Base-by-base conservation (phyloP, 2,888 invertebrate genomes). In the Spisula subtruncata region DNA sequence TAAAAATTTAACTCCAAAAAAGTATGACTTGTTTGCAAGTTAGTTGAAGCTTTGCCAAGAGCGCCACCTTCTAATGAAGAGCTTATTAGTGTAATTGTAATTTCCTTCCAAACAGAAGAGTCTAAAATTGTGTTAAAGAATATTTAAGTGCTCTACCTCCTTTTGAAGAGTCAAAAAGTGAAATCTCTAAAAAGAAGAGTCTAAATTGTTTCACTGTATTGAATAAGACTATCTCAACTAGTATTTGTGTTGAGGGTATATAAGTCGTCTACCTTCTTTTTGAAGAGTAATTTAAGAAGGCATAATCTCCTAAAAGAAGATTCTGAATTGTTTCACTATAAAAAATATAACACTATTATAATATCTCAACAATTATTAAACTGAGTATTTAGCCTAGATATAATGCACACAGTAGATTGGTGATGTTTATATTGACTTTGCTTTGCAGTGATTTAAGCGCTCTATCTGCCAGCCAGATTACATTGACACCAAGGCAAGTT, bases 401-500 rank as follows among this genome's bases (percentile, higher is more conserved):
- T n/a, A n/a, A n/a, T 41, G 41, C 41, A n/a, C 60, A 66, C 60
- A 66, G 25, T 66, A 66, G 60, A 66, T 25, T 5, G 60, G 60
- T 66, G n/a, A 66, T 66, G 60, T 66, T n/a, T 25, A 41, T 25
- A 66, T 29, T 84, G 29, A 48, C 10, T 51, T 80, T 85, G 54
- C 79, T 79, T 89, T 90, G n/a, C 90, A 90, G 90, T 66, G 90
- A 90, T 46, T 60, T 88, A 51, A 83, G 88, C 41, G 81, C 81
- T 20, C 60, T 88, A 32, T 88, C 90, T 51, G 90, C 88, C n/a
- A 90, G 90, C 71, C 84, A 88, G 46, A 83, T 82, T 46, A 86
- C 90, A 16, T 18, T 90, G 51, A 87, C 87, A 14, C 25, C 79
- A 16, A 90, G 90, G 90, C 90, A 90, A 90, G 90, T 90, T 82